Base-by-base conservation (phyloP, 2,888 invertebrate species). In the Anthrax anthrax region DNA sequence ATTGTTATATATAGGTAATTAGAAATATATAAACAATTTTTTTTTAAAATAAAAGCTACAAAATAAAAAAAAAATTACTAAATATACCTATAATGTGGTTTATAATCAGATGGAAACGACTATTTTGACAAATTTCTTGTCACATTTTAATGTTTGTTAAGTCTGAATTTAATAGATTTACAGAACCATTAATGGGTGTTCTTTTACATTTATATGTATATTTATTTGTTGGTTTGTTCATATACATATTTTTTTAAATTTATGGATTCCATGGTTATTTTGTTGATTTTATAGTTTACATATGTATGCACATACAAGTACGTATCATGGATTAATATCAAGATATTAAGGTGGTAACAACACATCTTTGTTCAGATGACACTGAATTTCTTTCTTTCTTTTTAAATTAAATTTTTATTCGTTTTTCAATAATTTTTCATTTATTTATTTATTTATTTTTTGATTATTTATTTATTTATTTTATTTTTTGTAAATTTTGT, bases 71-170 rank as follows among this genome's bases (percentile, higher is more conserved):
- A 14, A 9, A n/a, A n/a, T n/a, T n/a, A n/a, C n/a, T n/a, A n/a
- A n/a, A n/a, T n/a, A n/a, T n/a, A n/a, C n/a, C n/a, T n/a, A n/a
- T n/a, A n/a, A n/a, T n/a, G n/a, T n/a, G n/a, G n/a, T n/a, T n/a
- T n/a, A n/a, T n/a, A n/a, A n/a, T n/a, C n/a, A n/a, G 16, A 12
- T 12, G 36, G 13, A 32, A 32, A 32, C 13, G 29, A 32, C 29
- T 32, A 32, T 32, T 48, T 50, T 50, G 50, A 50, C 50, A 48
- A 50, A 50, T 50, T 47, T 45, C 44, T 43, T 45, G 50, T 50
- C 50, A 50, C 40, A 37, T 46, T 42, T 50, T 50, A 50, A 50
- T 50, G 50, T 48, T 45, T 34, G 42, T 34, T 10, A 8, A 37
- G 37, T 37, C 18, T 37, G 37, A 37, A 18, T 37, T 37, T 37